Evolutionary conservation across 2,113 vertebrate species (phyloP), one percentile per base, ranked within the genome.

Genomic region (Cyphomyrus plagiostoma): DNA sequence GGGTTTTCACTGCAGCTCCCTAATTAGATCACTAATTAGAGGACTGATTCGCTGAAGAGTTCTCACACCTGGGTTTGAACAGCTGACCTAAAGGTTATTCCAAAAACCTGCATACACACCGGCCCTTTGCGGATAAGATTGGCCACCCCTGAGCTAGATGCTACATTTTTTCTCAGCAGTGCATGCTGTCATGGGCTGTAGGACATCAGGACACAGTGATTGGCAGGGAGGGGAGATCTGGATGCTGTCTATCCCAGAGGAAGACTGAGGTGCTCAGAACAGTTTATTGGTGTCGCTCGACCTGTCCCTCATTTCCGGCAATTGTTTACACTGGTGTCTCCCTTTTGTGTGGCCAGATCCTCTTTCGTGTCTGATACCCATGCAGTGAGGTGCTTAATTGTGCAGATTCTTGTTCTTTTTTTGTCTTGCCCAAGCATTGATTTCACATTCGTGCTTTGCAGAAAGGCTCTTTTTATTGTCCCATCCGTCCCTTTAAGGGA

Each of bases 301-400:
- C 30, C 74, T 80, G 30, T 80, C 30, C 74, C 74, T 80, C 62
- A 70, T 70, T 70, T 70, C 62, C 62, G n/a, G 62, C 26, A 26
- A 70, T 70, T 80, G 74, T 80, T 80, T 42, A 42, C 30, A 80
- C 74, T 80, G 74, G 35, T 80, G 35, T 80, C 30, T 80, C 35
- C 30, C 74, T 80, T 80, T 80, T 80, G 74, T 80, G 30, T 80
- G 74, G 5, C 74, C 74, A 80, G 74, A 80, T 80, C 74, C 74
- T 19, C 74, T 39, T 80, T 80, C 35, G 74, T 42, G 30, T 80
- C 30, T 80, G 74, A 80, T 80, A 39, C 35, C 74, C 35, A n/a
- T 13, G n/a, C 62, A 70, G n/a, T 70, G 62, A 70, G 62, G 62
- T 80, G 74, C 74, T 80, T 42, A 80, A 35, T 80, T 35, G 30